Evolutionary conservation across 2,888 invertebrate species (phyloP), one percentile per base, ranked within the genome.

Genomic region (Caenorhabditis panamensis): DNA sequence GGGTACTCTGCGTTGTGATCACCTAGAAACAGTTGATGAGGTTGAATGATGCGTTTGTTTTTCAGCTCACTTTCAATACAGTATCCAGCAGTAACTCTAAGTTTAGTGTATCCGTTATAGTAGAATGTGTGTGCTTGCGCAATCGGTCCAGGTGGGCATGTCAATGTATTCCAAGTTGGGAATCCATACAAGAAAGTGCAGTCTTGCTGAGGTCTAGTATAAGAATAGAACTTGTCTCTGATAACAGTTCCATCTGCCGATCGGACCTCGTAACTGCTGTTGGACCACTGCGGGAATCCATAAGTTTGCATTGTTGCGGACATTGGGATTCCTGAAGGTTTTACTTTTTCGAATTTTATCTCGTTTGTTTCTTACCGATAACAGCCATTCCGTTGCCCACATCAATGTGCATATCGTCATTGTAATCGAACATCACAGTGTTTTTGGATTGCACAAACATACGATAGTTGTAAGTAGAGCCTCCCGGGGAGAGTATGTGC

Each of bases 361-460:
- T 41, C 13, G 8, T 9, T 6, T 31, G 31, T 31, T 31, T 9
- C 20, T 18, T 26, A 71, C 72, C 72, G 24, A 62, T 69, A 16
- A 59, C 59, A 20, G 67, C 66, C 61, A 80, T 75, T 28, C 64
- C 67, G 18, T 80, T 80, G n/a, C 80, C 80, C 0, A 80, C 75
- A 56, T 80, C 80, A 49, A 80, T 80, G 8, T 36, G 28, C 68
- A 69, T 71, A 24, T 80, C 80, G 26, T 71, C 71, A 44, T 80
- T 75, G 28, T 61, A 80, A 28, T 69, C 51, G 47, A 75, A 61
- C 5, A 73, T n/a, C 11, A 80, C 8, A 1, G 80, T 69, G 5
- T 64, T 53, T 8, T 66, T 69, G 0, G 75, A 75, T 51, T 69
- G 75, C 8, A 75, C 36, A 26, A 61, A 75, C 20, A 75, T 51